Evolutionary conservation across 2,888 invertebrate species (phyloP).

Genomic region (Rhamphomyia laevipes): DNA sequence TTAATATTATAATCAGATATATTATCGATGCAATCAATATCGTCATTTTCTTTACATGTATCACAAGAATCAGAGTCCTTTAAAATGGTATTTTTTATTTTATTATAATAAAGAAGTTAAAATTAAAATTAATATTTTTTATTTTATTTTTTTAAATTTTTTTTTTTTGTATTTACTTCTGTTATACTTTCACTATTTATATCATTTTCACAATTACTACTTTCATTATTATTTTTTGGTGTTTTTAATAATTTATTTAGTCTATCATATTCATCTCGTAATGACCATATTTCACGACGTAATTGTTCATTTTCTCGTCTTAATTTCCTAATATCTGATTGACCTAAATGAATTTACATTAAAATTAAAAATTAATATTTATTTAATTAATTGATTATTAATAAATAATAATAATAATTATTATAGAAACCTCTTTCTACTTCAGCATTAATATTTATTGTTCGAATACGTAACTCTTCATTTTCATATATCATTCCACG

Average conservation of each 20-base stretch:
- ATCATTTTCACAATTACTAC: slow-evolving; percentile 17
- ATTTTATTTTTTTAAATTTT: not conserved
- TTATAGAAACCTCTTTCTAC: slow-evolving; percentile 70
- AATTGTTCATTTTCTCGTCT: slow-evolving; percentile 80
- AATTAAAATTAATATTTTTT: not conserved
- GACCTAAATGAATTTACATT: slow-evolving; percentile 44
- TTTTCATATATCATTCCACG: slow-evolving; percentile 91
- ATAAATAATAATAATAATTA: not conserved
- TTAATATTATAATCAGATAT: slow-evolving; percentile 12
- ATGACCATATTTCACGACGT: slow-evolving; percentile 73
- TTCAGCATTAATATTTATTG: slow-evolving; percentile 86
- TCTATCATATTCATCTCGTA: slow-evolving; percentile 80
- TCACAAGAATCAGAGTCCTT: slow-evolving; percentile 37
- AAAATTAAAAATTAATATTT: not conserved
- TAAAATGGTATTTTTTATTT: no score
- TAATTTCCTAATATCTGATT: slow-evolving; percentile 79
- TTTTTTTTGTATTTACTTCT: slow-evolving; percentile 23
- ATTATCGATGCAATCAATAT: slow-evolving; percentile 24
- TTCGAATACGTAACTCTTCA: slow-evolving; percentile 77
- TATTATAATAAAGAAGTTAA: no score
- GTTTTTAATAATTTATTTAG: slow-evolving; percentile 66
- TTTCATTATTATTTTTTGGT: slow-evolving; percentile 30
- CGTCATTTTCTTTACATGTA: slow-evolving; percentile 27
- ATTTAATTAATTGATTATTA: not conserved
- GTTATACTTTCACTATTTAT: slow-evolving; percentile 22